A percentile compares a stretch with the other conserved stretches of the same genome.
phyloP scores from a whole-genome alignment of 1,140 invertebrate genomes.

The Lepidotrigona ventralis region DNA sequence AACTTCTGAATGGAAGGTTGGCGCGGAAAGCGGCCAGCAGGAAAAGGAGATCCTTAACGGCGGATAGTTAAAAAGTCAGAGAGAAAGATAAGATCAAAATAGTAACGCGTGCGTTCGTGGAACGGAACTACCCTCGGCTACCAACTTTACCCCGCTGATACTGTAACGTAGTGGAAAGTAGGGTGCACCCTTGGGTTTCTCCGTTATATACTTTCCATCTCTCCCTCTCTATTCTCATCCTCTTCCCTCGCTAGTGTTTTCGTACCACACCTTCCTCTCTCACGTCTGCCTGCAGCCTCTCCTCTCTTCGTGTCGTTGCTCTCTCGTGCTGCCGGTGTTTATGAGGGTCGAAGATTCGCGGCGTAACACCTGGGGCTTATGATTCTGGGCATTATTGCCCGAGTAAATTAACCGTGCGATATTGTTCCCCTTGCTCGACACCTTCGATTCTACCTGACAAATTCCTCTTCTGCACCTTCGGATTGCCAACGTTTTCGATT shows the following conservation, averaged over 20 bases:
- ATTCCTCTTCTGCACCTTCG: slow-evolving; percentile 1
- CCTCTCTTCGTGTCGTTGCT: neutral
- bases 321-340: slow-evolving; percentile 61
- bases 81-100: slow-evolving; percentile 29
- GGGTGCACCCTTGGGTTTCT: slow-evolving; percentile 46
- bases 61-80: slow-evolving; percentile 20
- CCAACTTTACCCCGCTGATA: slow-evolving; percentile 60
- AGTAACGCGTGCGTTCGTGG: slow-evolving; percentile 30
- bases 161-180: slow-evolving; percentile 63
- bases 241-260: neutral
- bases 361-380: slow-evolving; percentile 72
- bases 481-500: slow-evolving; percentile 12
- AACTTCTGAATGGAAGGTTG: slow-evolving; percentile 3
- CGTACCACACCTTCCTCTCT: slow-evolving; percentile 10
- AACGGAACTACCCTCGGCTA: slow-evolving; percentile 38
- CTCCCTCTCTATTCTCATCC: neutral
- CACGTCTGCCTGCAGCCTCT: neutral
- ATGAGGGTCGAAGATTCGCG: slow-evolving; percentile 72
- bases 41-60: neutral
- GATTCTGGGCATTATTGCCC: slow-evolving; percentile 71
- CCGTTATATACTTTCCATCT: slow-evolving; percentile 22
- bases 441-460: slow-evolving; percentile 29
- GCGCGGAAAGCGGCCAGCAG: neutral
- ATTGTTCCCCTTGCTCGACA: slow-evolving; percentile 38
- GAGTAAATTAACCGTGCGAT: slow-evolving; percentile 70